Conservation (phyloP, 1,140 invertebrate genomes). For the Heliconius eleuchia region DNA sequence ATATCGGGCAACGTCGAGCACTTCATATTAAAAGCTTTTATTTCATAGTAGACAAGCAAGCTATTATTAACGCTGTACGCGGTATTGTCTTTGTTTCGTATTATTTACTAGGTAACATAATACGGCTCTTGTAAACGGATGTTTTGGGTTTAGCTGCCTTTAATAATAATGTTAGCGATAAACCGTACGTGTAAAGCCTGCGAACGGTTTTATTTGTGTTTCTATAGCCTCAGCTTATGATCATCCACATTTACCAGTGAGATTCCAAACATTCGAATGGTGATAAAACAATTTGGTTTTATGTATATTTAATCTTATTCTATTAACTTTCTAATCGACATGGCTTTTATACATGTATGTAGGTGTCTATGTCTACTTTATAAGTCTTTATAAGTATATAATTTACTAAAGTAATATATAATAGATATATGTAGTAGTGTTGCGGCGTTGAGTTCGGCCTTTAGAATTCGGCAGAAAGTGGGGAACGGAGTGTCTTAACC, state of each 20-base stretch:
- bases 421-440: background rate
- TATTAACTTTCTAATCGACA: background rate
- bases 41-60: constrained; percentile 19
- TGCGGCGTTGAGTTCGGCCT: no score
- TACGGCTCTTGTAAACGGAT: constrained; percentile 35
- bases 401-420: no score
- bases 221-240: constrained; percentile 14
- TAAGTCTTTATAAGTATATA: no score
- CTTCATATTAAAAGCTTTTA: constrained; percentile 23
- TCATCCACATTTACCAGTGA: constrained; percentile 14
- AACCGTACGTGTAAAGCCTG: constrained; percentile 39
- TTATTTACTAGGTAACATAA: constrained; percentile 38
- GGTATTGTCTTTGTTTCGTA: constrained; percentile 36
- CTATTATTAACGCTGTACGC: constrained; percentile 27
- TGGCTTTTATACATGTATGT: no score
- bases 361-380: no score
- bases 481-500: no score
- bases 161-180: constrained; percentile 37
- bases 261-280: background rate
- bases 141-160: constrained; percentile 35
- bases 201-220: constrained; percentile 31
- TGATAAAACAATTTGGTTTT: constrained; percentile 5
- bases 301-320: background rate
- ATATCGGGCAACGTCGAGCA: constrained; percentile 15
- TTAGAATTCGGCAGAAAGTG: no score